phyloP scores from a whole-genome alignment of 2,113 vertebrate genomes.

The Phaethornis superciliosus region DNA sequence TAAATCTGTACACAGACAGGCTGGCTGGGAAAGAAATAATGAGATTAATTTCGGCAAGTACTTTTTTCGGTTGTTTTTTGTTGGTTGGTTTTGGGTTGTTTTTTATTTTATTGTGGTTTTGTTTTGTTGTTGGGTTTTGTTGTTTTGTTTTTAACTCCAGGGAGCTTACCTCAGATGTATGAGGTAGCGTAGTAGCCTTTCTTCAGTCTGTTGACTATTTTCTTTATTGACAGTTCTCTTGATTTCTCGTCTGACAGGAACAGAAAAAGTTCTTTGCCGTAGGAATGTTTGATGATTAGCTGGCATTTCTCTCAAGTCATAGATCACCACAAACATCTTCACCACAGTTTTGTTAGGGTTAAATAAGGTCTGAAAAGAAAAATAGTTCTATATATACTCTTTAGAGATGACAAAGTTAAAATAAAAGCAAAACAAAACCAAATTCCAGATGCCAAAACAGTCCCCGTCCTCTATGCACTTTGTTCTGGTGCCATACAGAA shows the following conservation, averaged over 20 bases:
- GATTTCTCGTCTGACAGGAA: conserved; percentile 91
- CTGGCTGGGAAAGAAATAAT: neutral
- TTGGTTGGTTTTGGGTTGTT: neutral
- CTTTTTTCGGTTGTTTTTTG: neutral
- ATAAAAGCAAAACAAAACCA: neutral
- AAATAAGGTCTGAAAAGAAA: conserved; percentile 94
- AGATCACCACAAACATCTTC: conserved; percentile 99
- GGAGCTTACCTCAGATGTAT: conserved; percentile 92
- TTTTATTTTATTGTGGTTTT: neutral
- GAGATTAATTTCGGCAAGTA: neutral
- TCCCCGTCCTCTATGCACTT: neutral
- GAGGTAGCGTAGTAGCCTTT: conserved; percentile 97
- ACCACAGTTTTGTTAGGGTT: conserved; percentile 99
- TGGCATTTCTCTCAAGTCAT: conserved; percentile 95
- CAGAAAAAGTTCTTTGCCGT: conserved; percentile 97
- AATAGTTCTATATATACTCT: neutral
- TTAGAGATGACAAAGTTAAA: neutral
- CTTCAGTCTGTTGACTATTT: conserved; percentile 80
- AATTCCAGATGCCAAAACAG: neutral
- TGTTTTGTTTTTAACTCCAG: neutral
- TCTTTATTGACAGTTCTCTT: conserved; percentile 86
- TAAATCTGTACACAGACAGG: neutral
- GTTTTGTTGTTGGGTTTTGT: too few species aligned
- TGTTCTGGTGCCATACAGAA: neutral
- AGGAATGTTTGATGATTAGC: conserved; percentile 99